These are phyloP conservation scores for Matsumyia berberina DNA, from an alignment of 2,888 invertebrate genomes.

Conservation along the genomic window DNA sequence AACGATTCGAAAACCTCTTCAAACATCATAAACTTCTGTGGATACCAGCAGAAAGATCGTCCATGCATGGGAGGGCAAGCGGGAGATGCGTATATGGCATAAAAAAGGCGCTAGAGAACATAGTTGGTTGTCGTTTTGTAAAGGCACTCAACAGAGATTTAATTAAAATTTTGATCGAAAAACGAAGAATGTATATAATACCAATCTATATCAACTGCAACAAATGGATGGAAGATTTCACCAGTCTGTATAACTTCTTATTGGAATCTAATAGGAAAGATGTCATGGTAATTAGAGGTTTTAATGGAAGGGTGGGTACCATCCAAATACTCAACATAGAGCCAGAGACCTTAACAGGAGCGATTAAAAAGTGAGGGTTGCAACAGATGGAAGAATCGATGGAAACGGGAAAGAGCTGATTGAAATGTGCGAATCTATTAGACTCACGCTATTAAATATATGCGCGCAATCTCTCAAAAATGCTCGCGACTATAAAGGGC, in stretches of 20 bases:
- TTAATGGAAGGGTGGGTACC: not conserved
- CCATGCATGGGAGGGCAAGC: not conserved
- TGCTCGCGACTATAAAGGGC: not conserved
- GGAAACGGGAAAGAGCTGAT: too few species aligned
- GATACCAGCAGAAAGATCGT: not conserved
- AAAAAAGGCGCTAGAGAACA: not conserved
- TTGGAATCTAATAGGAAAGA: not conserved
- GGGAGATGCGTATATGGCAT: not conserved
- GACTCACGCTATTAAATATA: not conserved
- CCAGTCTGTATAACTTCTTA: not conserved
- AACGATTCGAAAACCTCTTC: not conserved
- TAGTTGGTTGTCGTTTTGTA: not conserved
- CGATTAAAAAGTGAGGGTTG: not conserved
- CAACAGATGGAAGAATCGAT: not conserved
- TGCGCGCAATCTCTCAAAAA: not conserved
- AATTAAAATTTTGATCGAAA: not conserved
- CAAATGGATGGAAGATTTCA: not conserved
- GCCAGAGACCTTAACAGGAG: not conserved
- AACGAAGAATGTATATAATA: not conserved
- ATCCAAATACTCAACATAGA: not conserved
- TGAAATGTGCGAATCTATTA: too few species aligned
- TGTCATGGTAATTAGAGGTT: not conserved
- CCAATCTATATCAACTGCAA: not conserved
- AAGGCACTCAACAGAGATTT: not conserved
- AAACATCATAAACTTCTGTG: not conserved